Conservation (phyloP, 2,797 vertebrate species). For the Pterois miles region DNA sequence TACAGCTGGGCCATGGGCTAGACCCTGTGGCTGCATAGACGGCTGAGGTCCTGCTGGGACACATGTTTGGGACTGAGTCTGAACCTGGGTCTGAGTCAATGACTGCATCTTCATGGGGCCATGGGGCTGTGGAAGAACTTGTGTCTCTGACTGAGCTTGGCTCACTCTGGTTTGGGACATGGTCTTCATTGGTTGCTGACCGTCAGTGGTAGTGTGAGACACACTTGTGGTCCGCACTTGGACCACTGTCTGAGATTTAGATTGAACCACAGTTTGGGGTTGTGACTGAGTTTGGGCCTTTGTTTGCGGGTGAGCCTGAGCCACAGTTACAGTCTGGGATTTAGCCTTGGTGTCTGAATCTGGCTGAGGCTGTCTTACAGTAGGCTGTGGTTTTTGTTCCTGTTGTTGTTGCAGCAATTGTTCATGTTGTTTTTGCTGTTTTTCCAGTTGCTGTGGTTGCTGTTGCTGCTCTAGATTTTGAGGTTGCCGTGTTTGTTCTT, state of each 20-base stretch:
- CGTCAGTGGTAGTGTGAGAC: conserved; percentile 7
- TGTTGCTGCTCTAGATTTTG: conserved; percentile 1
- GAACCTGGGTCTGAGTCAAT: conserved; percentile 16
- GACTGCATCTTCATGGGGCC: conserved; percentile 16
- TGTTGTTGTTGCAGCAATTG: conserved; percentile 11
- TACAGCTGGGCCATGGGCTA: conserved; percentile 14
- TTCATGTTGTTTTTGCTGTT: conserved; percentile 11
- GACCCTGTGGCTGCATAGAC: conserved; percentile 11
- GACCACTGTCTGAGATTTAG: conserved; percentile 24
- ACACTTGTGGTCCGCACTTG: conserved; percentile 29
- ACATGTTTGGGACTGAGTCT: conserved; percentile 23
- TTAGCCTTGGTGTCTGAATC: conserved; percentile 25
- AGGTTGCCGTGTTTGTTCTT: conserved; percentile 28
- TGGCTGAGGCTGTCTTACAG: conserved; percentile 20
- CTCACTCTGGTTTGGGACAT: conserved; percentile 25
- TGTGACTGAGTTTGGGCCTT: conserved; percentile 35
- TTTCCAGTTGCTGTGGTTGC: conserved; percentile 13
- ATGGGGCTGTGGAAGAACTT: conserved; percentile 22
- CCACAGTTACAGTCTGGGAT: conserved; percentile 7
- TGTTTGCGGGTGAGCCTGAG: conserved; percentile 38
- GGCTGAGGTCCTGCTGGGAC: conserved; percentile 28
- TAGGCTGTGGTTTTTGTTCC: background rate
- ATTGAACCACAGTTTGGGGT: conserved; percentile 19
- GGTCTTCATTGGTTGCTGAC: conserved; percentile 22
- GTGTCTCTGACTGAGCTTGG: conserved; percentile 35